Evolutionary conservation across 1,140 invertebrate genomes (phyloP).

Genomic region (Whitmania pigra): DNA sequence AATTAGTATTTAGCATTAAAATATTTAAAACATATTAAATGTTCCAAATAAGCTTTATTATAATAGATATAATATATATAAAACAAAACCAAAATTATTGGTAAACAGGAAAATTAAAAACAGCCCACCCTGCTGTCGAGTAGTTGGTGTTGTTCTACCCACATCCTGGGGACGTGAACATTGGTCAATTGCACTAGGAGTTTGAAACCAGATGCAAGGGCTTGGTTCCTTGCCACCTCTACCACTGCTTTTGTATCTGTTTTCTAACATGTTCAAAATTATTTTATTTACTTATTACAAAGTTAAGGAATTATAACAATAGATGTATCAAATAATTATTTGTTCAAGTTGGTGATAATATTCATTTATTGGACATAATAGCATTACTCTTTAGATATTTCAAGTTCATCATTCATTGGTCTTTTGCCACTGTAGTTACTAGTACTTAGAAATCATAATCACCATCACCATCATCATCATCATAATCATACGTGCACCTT

Average conservation of each 20-base stretch:
- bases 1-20: no score
- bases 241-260: slow-evolving; percentile 35
- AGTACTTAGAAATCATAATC: background rate
- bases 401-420: no score
- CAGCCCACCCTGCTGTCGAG: slow-evolving; percentile 31
- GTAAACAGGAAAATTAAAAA: background rate
- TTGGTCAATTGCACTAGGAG: slow-evolving; percentile 37
- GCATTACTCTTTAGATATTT: no score
- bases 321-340: no score
- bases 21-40: no score
- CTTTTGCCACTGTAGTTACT: background rate
- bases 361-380: no score
- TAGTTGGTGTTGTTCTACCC: slow-evolving; percentile 35
- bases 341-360: no score
- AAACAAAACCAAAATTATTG: background rate
- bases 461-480: background rate
- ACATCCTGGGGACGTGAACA: slow-evolving; percentile 42
- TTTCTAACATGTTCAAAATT: slow-evolving; percentile 26
- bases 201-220: slow-evolving; percentile 35
- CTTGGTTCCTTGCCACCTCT: slow-evolving; percentile 29
- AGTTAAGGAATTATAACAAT: no score
- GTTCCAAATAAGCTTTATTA: no score
- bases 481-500: slow-evolving; percentile 30
- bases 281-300: no score
- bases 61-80: no score